phyloP scores from a whole-genome alignment of 2,888 invertebrate species.

The Cosmia pyralina region DNA sequence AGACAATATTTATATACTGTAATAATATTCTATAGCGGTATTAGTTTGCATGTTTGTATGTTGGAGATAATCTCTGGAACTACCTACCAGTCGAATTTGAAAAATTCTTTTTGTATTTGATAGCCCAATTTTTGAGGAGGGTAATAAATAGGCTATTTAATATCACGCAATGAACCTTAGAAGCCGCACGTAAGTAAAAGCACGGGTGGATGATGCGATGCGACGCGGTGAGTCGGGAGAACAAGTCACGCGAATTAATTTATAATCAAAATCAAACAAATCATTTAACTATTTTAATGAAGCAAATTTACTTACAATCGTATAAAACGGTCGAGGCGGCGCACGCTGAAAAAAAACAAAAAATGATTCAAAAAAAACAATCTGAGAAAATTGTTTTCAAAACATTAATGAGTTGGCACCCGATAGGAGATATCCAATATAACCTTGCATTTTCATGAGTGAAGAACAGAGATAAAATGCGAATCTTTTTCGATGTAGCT shows the following conservation, averaged over 20 bases:
- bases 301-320: constrained; percentile 2
- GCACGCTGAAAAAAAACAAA: not conserved
- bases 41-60: no score
- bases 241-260: no score
- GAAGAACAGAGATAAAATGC: not conserved
- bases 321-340: not conserved
- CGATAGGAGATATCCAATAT: not conserved
- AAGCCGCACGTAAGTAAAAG: no score
- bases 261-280: not conserved
- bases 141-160: no score
- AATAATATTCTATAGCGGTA: no score
- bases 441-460: not conserved
- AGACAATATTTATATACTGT: not conserved
- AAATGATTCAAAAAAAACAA: not conserved
- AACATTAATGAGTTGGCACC: not conserved
- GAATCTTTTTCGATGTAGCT: not conserved
- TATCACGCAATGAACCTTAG: no score
- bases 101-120: no score
- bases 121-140: no score
- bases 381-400: not conserved
- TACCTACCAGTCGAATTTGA: no score
- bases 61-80: no score
- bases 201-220: no score
- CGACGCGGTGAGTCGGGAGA: no score
- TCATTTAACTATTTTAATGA: not conserved